phyloP scores from a whole-genome alignment of 2,888 invertebrate species.

The Clusia tigrina region DNA sequence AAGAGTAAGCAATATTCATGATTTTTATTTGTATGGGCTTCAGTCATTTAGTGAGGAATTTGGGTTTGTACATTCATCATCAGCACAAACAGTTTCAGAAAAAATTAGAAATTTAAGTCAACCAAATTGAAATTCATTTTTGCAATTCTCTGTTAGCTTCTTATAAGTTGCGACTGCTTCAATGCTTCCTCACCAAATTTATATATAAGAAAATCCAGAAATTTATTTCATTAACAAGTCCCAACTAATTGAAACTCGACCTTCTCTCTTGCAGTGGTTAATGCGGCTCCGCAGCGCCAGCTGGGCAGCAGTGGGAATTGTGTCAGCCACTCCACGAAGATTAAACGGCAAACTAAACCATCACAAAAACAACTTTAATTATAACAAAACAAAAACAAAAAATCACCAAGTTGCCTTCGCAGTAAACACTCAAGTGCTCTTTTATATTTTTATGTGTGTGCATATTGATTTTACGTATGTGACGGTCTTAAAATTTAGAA shows the following conservation, averaged over 20 bases:
- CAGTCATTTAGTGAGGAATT: slow-evolving; percentile 1
- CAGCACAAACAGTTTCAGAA: not conserved
- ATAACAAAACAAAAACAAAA: too few relatives aligned
- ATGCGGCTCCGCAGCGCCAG: slow-evolving; percentile 9
- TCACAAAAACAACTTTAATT: too few relatives aligned
- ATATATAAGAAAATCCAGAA: not conserved
- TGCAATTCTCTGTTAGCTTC: not conserved
- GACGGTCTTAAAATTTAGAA: not conserved
- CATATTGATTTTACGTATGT: not conserved
- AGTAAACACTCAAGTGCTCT: slow-evolving; percentile 55
- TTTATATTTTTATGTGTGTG: slow-evolving; percentile 17
- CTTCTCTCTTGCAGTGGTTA: slow-evolving; percentile 40
- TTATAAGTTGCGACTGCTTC: not conserved
- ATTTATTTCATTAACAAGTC: too few relatives aligned
- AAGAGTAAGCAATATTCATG: slow-evolving; percentile 31
- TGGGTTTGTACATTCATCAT: not conserved
- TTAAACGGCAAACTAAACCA: too few relatives aligned
- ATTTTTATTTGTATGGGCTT: slow-evolving; percentile 26
- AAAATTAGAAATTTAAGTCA: not conserved
- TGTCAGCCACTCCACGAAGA: slow-evolving; percentile 27
- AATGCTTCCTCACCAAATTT: not conserved
- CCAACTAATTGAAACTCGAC: slow-evolving; percentile 7
- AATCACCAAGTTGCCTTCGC: slow-evolving; percentile 57
- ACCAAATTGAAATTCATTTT: slow-evolving; percentile 10
- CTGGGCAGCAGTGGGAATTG: slow-evolving; percentile 3